phyloP scores from a whole-genome alignment of 2,797 vertebrate species.

The Pangasius sanitwongsei region DNA sequence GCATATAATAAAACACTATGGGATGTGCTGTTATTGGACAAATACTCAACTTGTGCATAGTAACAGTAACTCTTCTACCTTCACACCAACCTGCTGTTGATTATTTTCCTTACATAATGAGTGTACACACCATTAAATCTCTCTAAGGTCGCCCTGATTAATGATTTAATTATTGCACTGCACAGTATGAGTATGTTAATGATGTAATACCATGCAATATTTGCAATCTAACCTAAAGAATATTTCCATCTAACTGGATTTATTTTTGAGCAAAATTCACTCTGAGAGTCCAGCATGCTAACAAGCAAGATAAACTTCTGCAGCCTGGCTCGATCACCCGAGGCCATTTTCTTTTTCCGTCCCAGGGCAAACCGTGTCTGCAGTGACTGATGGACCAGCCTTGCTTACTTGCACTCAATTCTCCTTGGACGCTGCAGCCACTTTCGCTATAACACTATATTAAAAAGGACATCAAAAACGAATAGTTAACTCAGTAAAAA shows the following conservation, averaged over 20 bases:
- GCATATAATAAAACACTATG: not conserved
- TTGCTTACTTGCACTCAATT: not conserved
- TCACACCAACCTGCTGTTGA: too few species aligned
- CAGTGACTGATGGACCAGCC: constrained; percentile 4
- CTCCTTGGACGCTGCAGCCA: not conserved
- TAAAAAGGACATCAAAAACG: constrained; percentile 1
- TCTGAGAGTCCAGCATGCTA: not conserved
- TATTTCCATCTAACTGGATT: not conserved
- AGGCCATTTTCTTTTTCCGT: not conserved
- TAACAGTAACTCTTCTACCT: not conserved
- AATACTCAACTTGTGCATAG: not conserved
- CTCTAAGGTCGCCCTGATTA: not conserved
- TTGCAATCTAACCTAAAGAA: not conserved
- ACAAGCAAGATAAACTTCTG: constrained; percentile 19
- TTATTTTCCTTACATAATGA: not conserved
- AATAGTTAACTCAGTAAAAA: constrained; percentile 11
- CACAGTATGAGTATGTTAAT: not conserved
- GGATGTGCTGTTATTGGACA: not conserved
- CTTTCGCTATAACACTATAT: not conserved
- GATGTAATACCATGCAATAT: not conserved
- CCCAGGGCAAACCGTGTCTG: not conserved
- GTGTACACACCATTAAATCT: not conserved
- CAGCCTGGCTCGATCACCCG: not conserved
- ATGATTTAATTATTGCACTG: not conserved
- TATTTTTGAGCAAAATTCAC: not conserved